Evolutionary conservation across 2,113 vertebrate genomes (phyloP), one percentile per base, ranked within the genome.

Genomic region (Anas platyrhynchos): DNA sequence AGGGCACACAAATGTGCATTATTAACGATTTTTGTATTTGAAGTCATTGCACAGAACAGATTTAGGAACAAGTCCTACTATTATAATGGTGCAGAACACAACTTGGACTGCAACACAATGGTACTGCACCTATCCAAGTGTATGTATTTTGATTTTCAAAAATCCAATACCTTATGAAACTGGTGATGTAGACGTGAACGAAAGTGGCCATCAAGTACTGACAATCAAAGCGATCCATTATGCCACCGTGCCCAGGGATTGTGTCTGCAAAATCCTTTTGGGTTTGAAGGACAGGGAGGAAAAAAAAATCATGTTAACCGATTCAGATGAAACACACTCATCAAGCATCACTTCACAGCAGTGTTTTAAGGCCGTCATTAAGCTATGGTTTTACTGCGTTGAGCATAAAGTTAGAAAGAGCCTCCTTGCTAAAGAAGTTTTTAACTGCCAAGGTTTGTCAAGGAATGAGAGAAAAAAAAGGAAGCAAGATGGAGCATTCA

Each of bases 171-270:
- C 99, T 99, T 98, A 99, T 98, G 88, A 99, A 99, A 97, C 99
- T 99, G 92, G 98, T 98, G 41, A 99, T 99, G 75, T 99, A 99
- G 80, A 99, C 99, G 7, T 99, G 99, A n/a, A 99, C 99, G 89
- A 99, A 99, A 10, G 99, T 99, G 55, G 99, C 99, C 99, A 99
- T 99, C 97, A 99, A 75, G 96, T 99, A 99, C 98, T 99, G 99
- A 86, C 99, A 99, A 87, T 99, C 99, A 76, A 99, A 99, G 43
- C 99, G 99, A 96, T 99, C 99, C 99, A 99, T 99, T 97, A 99
- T 99, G 38, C 99, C 99, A 0, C 99, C 99, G 2, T 99, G 99
- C 8, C 99, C 99, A 11, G 99, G 99, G 97, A 99, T 99, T 43
- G 99, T 99, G 97, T 98, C 98, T 71, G 99, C 99, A 82, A 99